These are phyloP conservation scores for Taeniopygia guttata DNA, from an alignment of 2,797 vertebrate species.

Conservation along the genomic window DNA sequence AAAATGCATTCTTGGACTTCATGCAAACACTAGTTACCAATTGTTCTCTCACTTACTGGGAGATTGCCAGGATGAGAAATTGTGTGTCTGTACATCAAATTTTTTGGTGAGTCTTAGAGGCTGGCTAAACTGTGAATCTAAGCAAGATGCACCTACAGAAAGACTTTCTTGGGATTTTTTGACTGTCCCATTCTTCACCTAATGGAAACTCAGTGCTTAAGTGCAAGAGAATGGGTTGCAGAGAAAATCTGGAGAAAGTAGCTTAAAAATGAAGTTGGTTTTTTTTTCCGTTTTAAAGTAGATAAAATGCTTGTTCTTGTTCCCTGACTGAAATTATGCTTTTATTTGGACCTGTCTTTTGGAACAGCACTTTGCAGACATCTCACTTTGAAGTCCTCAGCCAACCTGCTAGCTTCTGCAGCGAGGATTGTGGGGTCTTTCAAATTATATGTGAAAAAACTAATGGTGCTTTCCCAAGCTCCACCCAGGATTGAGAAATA, in stretches of 20 bases:
- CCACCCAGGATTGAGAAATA: constrained; percentile 36
- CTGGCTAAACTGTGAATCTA: background rate
- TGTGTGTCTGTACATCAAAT: constrained; percentile 21
- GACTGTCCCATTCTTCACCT: background rate
- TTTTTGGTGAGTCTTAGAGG: background rate
- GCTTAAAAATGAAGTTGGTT: fast-evolving
- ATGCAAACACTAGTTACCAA: constrained; percentile 52
- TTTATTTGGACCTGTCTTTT: background rate
- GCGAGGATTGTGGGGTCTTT: background rate
- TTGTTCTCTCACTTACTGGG: constrained; percentile 43
- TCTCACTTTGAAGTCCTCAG: background rate
- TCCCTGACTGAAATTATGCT: background rate
- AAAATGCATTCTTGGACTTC: constrained; percentile 62
- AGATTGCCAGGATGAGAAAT: constrained; percentile 32
- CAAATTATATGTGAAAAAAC: background rate
- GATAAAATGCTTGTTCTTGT: background rate
- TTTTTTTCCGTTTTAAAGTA: background rate
- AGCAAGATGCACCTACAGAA: background rate
- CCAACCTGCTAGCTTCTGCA: background rate
- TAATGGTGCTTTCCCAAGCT: constrained; percentile 52
- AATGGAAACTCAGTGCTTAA: background rate
- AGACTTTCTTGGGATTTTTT: background rate
- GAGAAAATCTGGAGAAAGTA: background rate
- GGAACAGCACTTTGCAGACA: background rate
- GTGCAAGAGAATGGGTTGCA: background rate